Evolutionary conservation across 2,113 vertebrate species (phyloP), one percentile per base, ranked within the genome.

Genomic region (Narcine bancroftii): DNA sequence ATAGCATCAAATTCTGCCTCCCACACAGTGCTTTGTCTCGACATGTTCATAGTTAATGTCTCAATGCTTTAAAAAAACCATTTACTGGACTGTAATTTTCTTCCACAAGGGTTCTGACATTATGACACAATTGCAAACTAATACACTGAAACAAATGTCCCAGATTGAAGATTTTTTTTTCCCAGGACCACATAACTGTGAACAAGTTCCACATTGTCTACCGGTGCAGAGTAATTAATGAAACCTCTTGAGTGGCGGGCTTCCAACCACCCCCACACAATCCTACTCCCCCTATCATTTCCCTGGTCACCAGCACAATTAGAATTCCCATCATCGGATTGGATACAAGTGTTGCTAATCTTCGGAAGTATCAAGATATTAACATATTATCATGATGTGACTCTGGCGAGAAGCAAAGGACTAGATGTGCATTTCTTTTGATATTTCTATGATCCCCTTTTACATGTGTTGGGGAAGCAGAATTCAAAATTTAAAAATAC

Each of bases 191-290:
- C n/a, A 53, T n/a, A 85, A 15, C 50, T 56, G 53, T 56, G 53
- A 87, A 87, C 81, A 87, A 36, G 60, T 33, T 87, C 81, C n/a
- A 36, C 81, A 87, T 19, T 87, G 81, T 87, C 81, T 87, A 87
- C 56, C 33, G n/a, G 3, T 60, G 53, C 53, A 60, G 81, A 60
- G 50, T n/a, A 60, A 60, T 60, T 87, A 60, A 36, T 87, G 53
- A 60, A 36, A 60, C 53, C 53, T 87, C 53, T 36, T 87, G 81
- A 36, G 33, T 60, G 81, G n/a, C 1, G 4, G 53, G 11, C n/a
- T 60, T 87, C 79, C 50, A 83, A 56, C 79, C 79, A 56, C 79
- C 79, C 79, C 50, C 81, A 87, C 81, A 60, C 53, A 36, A n/a
- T 15, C n/a, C 17, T 36, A 60, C 47, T 60, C 36, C 13, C 53